phyloP scores from a whole-genome alignment of 2,797 vertebrate genomes.

The Spizella passerina region DNA sequence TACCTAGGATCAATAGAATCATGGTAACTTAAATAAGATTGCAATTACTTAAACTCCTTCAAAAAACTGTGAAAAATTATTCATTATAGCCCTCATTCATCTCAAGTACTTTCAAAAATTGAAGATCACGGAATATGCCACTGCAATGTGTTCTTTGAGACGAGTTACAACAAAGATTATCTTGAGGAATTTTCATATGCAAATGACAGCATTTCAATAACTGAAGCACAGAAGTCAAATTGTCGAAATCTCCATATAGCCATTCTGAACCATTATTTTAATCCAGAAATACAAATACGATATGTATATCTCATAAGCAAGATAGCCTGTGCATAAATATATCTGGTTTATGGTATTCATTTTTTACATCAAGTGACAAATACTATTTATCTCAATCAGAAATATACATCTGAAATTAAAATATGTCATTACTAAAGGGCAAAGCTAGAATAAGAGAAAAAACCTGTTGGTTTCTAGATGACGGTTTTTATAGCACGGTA shows the following conservation, averaged over 20 bases:
- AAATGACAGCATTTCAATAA: neutral
- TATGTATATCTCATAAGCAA: neutral
- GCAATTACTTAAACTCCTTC: neutral
- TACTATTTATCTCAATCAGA: neutral
- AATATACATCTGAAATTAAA: neutral
- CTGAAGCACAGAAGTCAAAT: neutral
- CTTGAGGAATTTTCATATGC: neutral
- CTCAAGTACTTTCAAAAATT: neutral
- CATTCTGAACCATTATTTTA: neutral
- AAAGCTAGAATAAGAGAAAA: neutral
- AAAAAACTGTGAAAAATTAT: neutral
- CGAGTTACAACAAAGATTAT: neutral
- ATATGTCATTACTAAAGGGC: neutral
- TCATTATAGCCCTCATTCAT: neutral
- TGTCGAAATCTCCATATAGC: neutral
- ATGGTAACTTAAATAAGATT: neutral
- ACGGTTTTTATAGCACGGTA: neutral
- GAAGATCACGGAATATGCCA: neutral
- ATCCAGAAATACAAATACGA: neutral
- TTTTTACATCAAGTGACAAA: neutral
- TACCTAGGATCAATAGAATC: neutral
- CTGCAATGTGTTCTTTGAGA: neutral
- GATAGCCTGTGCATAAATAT: neutral
- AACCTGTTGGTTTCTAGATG: neutral
- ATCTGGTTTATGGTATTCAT: neutral